Base-by-base conservation (phyloP, 2,113 vertebrate species). In the Stercorarius parasiticus region DNA sequence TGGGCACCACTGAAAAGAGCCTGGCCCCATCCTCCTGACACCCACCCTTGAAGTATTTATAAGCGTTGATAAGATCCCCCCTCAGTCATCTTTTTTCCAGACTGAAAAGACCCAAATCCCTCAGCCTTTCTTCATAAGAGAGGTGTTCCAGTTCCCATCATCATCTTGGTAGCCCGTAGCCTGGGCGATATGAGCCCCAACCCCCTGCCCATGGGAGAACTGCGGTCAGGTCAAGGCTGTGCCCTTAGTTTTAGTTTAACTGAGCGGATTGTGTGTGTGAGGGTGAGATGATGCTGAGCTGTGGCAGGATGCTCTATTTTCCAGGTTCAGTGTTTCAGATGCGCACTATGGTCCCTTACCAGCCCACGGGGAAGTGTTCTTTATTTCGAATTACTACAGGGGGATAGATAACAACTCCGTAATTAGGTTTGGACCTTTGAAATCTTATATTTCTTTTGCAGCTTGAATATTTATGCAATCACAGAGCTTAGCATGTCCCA, bases 391-490 rank as follows among this genome's bases (percentile, higher is more conserved):
- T 95, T 95, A 92, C 95, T 88, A 83, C 32, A 22, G 86, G 22
- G 82, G 30, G 27, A 92, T 8, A 72, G 71, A 90, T 77, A 93
- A 90, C 91, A 92, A 40, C 64, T 42, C 67, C 1, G 1, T 95
- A 88, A 94, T 95, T 92, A 94, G 95, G 36, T 95, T 92, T 88
- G 76, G 50, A 88, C 88, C 93, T 95, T 92, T 88, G 95, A 93
- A 96, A 95, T 95, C 67, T 81, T 77, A 1, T 23, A 19, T 86
- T 95, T 83, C 95, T 74, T 80, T 70, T 70, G 49, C 95, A 83
- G 71, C 23, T 83, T 90, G 94, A 95, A 95, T 97, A 96, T 95
- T 97, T 95, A 97, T 97, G 94, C 91, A 88, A 86, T 90, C 88
- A 83, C 64, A 61, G 93, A 62, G 71, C 86, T 92, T 52, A n/a